These are phyloP conservation scores for Leuciscus idus DNA, from an alignment of 2,113 vertebrate genomes.

Conservation along the genomic window DNA sequence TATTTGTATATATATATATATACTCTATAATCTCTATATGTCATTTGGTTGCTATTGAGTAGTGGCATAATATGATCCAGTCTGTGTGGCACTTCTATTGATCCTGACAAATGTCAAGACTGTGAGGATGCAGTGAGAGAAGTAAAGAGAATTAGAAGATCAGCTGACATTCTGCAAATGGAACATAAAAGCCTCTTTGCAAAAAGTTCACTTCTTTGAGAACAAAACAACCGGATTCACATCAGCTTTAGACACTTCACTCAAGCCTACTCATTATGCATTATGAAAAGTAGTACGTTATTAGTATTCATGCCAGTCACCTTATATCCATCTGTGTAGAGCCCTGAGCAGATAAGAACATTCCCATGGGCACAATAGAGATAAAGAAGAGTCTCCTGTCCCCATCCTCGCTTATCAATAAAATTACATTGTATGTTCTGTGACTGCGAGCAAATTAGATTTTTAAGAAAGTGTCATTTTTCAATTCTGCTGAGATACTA, in stretches of 20 bases:
- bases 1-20: too few relatives aligned
- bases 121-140: neutral
- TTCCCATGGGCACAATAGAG: slow-evolving; percentile 38
- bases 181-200: neutral
- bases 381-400: slow-evolving; percentile 50
- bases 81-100: slow-evolving; percentile 14
- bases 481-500: slow-evolving; percentile 44
- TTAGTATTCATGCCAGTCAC: slow-evolving; percentile 55
- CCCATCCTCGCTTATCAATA: slow-evolving; percentile 58
- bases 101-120: slow-evolving; percentile 39
- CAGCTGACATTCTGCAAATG: slow-evolving; percentile 7
- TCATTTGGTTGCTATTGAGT: neutral
- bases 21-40: neutral
- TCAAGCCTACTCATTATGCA: slow-evolving; percentile 14
- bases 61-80: neutral
- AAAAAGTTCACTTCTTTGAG: slow-evolving; percentile 6
- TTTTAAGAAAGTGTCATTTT: slow-evolving; percentile 63
- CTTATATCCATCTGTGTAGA: slow-evolving; percentile 53
- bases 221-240: neutral
- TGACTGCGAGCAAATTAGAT: slow-evolving; percentile 54
- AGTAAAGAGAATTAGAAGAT: slow-evolving; percentile 10
- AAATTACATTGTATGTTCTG: slow-evolving; percentile 56
- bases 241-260: slow-evolving; percentile 34
- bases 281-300: slow-evolving; percentile 25
- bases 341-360: slow-evolving; percentile 47